Conservation (phyloP, 2,113 vertebrate species). For the Notothenia rossii region DNA sequence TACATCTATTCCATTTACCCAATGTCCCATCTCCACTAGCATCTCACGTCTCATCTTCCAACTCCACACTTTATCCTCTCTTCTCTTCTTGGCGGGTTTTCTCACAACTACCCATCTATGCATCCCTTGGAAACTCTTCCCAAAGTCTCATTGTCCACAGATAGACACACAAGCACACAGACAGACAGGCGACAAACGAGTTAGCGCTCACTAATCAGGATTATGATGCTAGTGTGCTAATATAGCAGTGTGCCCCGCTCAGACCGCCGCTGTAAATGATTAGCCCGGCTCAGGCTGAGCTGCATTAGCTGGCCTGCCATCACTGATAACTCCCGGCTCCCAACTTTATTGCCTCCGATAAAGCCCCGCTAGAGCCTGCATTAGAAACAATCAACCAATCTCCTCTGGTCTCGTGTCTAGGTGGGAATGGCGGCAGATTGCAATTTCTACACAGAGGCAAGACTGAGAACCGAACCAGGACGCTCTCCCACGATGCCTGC, state of each 20-base stretch:
- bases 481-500: conserved; percentile 73
- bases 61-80: background rate
- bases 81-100: conserved; percentile 10
- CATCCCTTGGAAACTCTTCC: conserved; percentile 15
- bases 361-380: conserved; percentile 50
- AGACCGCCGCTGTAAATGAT: conserved; percentile 67
- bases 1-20: conserved; percentile 12
- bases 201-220: conserved; percentile 60
- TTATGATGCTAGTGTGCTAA: conserved; percentile 66
- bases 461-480: conserved; percentile 63
- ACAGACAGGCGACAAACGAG: conserved; percentile 36
- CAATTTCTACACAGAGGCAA: conserved; percentile 4
- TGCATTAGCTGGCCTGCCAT: conserved; percentile 63
- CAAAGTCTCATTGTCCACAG: conserved; percentile 13
- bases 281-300: conserved; percentile 71
- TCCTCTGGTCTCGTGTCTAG: conserved; percentile 47
- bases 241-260: conserved; percentile 55
- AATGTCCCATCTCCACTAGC: conserved; percentile 1
- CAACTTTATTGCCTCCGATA: conserved; percentile 67
- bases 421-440: conserved; percentile 41
- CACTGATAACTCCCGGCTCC: conserved; percentile 70
- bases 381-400: conserved; percentile 73
- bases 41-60: conserved; percentile 11
- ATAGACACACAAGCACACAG: conserved; percentile 42
- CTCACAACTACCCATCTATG: conserved; percentile 11